Evolutionary conservation across 1,140 invertebrate genomes (phyloP), one percentile per base, ranked within the genome.

Genomic region (Orchesella cincta): DNA sequence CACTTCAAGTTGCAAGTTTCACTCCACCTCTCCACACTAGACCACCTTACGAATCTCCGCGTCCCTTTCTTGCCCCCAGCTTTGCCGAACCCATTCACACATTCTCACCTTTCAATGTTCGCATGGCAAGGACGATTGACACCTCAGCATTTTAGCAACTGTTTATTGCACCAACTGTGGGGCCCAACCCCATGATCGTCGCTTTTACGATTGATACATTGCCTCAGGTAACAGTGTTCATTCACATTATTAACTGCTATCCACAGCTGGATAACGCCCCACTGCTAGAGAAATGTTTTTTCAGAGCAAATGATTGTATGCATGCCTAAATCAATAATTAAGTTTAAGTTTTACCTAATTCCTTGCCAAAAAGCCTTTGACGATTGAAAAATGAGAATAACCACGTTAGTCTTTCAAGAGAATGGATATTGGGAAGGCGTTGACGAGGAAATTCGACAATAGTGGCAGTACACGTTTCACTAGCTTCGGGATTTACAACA

Each of bases 11-110:
- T n/a, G n/a, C n/a, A n/a, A n/a, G n/a, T n/a, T n/a, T n/a, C n/a
- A n/a, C n/a, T 78, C 83, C 62, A 52, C 71, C 23, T 75, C 83
- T 52, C 74, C 81, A n/a, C 54, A 2, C 31, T 35, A 79, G 12
- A 0, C 88, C 88, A 20, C 88, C 90, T 46, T 96, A 90, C 83
- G 91, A 96, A 76, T 82, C 96, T n/a, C n/a, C n/a, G n/a, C n/a
- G n/a, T 0, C 83, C 92, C 39, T 96, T 96, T 84, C 86, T 94
- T 0, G 93, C n/a, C n/a, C n/a, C 91, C 0, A 90, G 91, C 28
- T 83, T 97, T n/a, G n/a, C n/a, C n/a, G 20, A 90, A 91, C 1
- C 89, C 93, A 0, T 83, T 96, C n/a, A n/a, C 0, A 90, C 92
- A 3, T 86, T 94, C 0, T 89, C 89, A 0, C 91, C 90, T 0